Conservation (phyloP, 2,888 invertebrate species). For the Bursaphelenchus okinawaensis region DNA sequence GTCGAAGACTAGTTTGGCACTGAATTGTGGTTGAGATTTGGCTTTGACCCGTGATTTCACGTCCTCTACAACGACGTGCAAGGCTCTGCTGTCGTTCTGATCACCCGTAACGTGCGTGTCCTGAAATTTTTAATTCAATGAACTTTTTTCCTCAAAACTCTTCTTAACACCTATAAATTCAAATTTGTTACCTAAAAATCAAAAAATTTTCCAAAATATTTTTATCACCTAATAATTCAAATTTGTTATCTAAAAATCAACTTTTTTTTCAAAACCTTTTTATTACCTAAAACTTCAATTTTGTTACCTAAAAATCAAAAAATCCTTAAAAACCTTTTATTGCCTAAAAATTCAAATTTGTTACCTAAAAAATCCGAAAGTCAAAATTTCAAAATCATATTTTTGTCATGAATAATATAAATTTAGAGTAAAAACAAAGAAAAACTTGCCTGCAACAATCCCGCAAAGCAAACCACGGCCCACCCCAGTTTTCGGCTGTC, state of each 20-base stretch:
- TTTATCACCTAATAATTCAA: too few species aligned
- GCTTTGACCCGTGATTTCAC: slow-evolving; percentile 26
- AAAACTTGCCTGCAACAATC: slow-evolving; percentile 69
- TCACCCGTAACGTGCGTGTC: slow-evolving; percentile 91
- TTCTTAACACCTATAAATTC: neutral
- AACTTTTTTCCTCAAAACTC: neutral
- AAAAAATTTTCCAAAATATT: too few species aligned
- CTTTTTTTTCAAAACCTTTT: neutral
- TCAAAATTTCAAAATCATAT: neutral
- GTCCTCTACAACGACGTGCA: slow-evolving; percentile 68
- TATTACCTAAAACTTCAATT: too few species aligned
- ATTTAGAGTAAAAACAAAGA: neutral
- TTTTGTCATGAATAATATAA: neutral
- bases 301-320: too few species aligned
- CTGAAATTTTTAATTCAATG: too few species aligned
- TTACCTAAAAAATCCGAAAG: too few species aligned
- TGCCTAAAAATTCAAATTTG: too few species aligned
- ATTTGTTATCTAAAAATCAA: slow-evolving; percentile 67
- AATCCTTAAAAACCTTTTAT: neutral
- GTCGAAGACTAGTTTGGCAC: slow-evolving; percentile 91
- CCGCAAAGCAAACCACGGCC: slow-evolving; percentile 94
- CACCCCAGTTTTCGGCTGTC: slow-evolving; percentile 88
- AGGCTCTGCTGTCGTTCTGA: slow-evolving; percentile 88
- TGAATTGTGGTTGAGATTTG: slow-evolving; percentile 60
- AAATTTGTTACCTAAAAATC: too few species aligned